Evolutionary conservation across 2,888 invertebrate genomes (phyloP).

Genomic region (Idaea biselata): DNA sequence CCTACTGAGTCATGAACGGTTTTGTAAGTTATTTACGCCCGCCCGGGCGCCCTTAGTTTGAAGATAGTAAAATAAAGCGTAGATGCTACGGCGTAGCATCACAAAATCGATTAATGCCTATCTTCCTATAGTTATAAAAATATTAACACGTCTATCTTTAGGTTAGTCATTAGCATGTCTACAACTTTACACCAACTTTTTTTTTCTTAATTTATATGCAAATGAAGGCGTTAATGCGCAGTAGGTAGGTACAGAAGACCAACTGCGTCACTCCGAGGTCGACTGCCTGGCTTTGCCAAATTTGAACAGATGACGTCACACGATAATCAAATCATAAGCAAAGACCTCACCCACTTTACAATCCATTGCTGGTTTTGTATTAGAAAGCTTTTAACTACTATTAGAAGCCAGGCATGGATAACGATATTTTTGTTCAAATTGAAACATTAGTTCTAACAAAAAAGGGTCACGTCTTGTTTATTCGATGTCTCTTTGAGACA

Average conservation of each 20-base stretch:
- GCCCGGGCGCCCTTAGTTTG: too few species aligned
- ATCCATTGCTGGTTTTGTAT: slow-evolving; percentile 3
- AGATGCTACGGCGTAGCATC: too few species aligned
- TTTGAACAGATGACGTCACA: slow-evolving; percentile 43
- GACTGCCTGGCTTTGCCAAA: slow-evolving; percentile 70
- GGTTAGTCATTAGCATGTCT: background rate
- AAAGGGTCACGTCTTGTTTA: slow-evolving; percentile 51
- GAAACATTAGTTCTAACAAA: slow-evolving; percentile 43
- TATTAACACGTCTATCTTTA: background rate
- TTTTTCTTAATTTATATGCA: background rate
- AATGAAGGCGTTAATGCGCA: slow-evolving; percentile 29
- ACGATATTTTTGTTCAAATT: slow-evolving; percentile 13
- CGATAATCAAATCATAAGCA: slow-evolving; percentile 8
- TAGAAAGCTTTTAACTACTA: background rate
- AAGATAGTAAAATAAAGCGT: too few species aligned
- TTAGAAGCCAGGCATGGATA: slow-evolving; percentile 12
- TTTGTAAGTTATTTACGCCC: too few species aligned
- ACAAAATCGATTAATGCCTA: too few species aligned
- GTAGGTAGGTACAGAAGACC: slow-evolving; percentile 20
- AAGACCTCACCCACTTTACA: slow-evolving; percentile 6
- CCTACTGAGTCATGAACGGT: too few species aligned
- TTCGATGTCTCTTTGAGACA: slow-evolving; percentile 43
- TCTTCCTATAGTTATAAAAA: too few species aligned
- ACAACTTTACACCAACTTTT: background rate
- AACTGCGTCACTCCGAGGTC: slow-evolving; percentile 56